These are phyloP conservation scores for Mungos mungo DNA, from an alignment of 2,113 vertebrate genomes.

Conservation along the genomic window DNA sequence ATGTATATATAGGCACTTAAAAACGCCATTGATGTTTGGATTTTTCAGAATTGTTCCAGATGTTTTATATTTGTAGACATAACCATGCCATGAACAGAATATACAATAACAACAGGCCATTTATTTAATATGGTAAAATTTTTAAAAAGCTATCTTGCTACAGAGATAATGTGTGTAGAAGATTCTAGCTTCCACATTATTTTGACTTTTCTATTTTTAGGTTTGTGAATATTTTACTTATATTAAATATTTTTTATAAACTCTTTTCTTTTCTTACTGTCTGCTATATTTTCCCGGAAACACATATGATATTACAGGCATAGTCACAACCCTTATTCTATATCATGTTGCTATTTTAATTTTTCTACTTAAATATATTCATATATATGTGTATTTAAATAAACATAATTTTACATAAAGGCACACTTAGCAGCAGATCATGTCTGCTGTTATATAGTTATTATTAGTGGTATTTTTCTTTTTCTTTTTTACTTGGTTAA, in stretches of 20 bases:
- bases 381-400: neutral
- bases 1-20: conserved; percentile 16
- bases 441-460: neutral
- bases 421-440: neutral
- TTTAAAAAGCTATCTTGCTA: neutral
- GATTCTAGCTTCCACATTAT: conserved; percentile 38
- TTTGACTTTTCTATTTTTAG: conserved; percentile 45
- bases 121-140: neutral
- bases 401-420: neutral
- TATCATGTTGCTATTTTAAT: neutral
- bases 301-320: neutral
- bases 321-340: neutral
- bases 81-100: conserved; percentile 14
- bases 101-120: conserved; percentile 1
- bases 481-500: neutral
- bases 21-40: conserved; percentile 37
- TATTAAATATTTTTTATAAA: conserved; percentile 44
- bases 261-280: no score
- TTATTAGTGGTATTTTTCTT: neutral
- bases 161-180: neutral
- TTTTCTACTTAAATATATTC: neutral
- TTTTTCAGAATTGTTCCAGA: conserved; percentile 48
- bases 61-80: conserved; percentile 22
- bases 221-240: conserved; percentile 35
- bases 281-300: neutral